Conservation (phyloP, 2,797 vertebrate genomes). For the Sarcoramphus papa region DNA sequence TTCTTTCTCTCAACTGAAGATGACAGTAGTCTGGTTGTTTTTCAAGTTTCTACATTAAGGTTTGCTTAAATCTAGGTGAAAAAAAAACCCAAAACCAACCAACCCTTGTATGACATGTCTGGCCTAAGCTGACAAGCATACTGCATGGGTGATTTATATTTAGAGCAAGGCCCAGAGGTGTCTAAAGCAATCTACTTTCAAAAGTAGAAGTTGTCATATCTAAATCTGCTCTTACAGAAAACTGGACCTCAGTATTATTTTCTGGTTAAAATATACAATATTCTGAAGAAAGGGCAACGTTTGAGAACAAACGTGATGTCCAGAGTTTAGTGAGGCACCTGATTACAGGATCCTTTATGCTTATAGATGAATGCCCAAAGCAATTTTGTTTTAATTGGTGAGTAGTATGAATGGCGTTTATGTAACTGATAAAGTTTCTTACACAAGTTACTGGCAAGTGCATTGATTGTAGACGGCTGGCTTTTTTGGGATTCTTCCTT, state of each 20-base stretch:
- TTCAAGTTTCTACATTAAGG: not conserved
- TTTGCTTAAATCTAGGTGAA: not conserved
- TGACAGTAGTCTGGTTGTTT: conserved; percentile 3
- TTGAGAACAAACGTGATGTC: not conserved
- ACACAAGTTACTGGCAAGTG: not conserved
- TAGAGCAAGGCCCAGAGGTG: conserved; percentile 5
- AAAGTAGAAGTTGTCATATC: conserved; percentile 12
- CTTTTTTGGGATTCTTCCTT: not conserved
- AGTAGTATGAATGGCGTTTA: not conserved
- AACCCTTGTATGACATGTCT: not conserved
- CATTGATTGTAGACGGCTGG: not conserved
- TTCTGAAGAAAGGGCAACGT: not conserved
- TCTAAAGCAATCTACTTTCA: conserved; percentile 22
- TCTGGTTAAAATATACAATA: not conserved
- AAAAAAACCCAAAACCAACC: not conserved
- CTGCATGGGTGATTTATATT: conserved; percentile 18
- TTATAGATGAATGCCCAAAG: not conserved
- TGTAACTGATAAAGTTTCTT: not conserved
- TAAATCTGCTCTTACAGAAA: not conserved
- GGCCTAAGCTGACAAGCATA: conserved; percentile 14
- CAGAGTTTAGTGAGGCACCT: not conserved
- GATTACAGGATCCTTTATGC: not conserved
- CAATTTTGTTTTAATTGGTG: not conserved
- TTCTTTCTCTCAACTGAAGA: not conserved
- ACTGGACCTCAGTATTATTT: not conserved